Conservation (phyloP, 2,797 vertebrate species). For the Taenioides sp. region DNA sequence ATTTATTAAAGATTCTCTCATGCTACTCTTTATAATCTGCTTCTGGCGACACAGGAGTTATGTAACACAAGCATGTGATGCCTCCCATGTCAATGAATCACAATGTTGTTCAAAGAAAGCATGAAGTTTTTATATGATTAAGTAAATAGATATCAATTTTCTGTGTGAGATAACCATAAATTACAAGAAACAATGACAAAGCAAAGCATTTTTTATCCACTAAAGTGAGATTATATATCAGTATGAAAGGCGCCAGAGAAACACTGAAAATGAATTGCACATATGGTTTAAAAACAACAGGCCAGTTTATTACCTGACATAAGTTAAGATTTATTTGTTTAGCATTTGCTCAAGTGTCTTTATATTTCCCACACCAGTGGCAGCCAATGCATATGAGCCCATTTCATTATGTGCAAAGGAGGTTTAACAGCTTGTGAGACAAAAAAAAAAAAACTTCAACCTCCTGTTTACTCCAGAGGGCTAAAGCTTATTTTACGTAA, state of each 20-base stretch:
- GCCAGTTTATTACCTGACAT: slow-evolving; percentile 4
- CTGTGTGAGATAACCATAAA: neutral
- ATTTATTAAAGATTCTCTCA: neutral
- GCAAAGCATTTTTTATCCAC: neutral
- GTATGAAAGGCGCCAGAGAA: neutral
- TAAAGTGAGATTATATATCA: neutral
- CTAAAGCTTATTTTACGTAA: neutral
- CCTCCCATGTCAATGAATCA: slow-evolving; percentile 5
- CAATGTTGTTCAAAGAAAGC: neutral
- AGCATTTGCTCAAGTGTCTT: slow-evolving; percentile 5
- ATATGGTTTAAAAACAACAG: slow-evolving; percentile 2
- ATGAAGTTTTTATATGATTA: neutral
- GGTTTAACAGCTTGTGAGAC: slow-evolving; percentile 1
- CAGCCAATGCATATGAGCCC: neutral
- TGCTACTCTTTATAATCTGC: neutral
- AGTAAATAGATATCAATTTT: neutral
- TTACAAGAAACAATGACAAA: neutral
- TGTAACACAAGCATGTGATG: neutral
- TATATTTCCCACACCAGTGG: neutral
- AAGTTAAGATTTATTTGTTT: slow-evolving; percentile 1
- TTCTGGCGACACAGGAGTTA: neutral
- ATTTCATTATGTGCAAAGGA: slow-evolving; percentile 5
- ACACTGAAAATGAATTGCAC: neutral
- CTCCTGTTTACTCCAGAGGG: neutral
- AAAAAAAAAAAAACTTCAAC: slow-evolving; percentile 2